These are phyloP conservation scores for Tipula unca DNA, from an alignment of 2,888 invertebrate genomes.

Conservation along the genomic window DNA sequence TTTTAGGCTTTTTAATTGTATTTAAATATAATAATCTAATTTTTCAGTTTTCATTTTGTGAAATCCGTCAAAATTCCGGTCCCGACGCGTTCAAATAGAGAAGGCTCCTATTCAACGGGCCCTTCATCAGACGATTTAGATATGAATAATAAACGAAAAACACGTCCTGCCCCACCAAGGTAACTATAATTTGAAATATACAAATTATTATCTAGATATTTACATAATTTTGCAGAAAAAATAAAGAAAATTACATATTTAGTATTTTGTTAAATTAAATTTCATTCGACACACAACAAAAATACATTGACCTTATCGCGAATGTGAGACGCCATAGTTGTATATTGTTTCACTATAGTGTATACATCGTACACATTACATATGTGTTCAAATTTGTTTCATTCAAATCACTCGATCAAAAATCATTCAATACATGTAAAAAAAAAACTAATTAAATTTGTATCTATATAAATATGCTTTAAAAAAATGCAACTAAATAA, in stretches of 20 bases:
- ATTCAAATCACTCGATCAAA: neutral
- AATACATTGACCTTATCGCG: slow-evolving; percentile 17
- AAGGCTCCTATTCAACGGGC: slow-evolving; percentile 27
- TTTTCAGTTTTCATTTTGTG: slow-evolving; percentile 19
- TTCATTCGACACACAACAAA: neutral
- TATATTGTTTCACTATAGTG: neutral
- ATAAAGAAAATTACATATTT: neutral
- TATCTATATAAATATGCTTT: neutral
- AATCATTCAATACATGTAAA: neutral
- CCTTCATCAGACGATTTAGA: slow-evolving; percentile 34
- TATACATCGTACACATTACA: neutral
- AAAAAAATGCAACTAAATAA: neutral
- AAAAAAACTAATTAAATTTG: neutral
- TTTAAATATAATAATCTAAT: neutral
- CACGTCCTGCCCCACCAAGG: slow-evolving; percentile 70
- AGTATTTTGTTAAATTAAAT: neutral
- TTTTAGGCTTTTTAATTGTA: neutral
- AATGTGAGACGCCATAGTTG: slow-evolving; percentile 19
- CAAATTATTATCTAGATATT: neutral
- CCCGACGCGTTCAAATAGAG: slow-evolving; percentile 27
- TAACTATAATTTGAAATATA: slow-evolving; percentile 32
- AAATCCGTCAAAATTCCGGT: slow-evolving; percentile 29
- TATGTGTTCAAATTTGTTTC: neutral
- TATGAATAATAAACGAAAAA: slow-evolving; percentile 79
- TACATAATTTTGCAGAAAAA: neutral